Conservation (phyloP, 2,888 invertebrate genomes). For the Andrena dorsata region DNA sequence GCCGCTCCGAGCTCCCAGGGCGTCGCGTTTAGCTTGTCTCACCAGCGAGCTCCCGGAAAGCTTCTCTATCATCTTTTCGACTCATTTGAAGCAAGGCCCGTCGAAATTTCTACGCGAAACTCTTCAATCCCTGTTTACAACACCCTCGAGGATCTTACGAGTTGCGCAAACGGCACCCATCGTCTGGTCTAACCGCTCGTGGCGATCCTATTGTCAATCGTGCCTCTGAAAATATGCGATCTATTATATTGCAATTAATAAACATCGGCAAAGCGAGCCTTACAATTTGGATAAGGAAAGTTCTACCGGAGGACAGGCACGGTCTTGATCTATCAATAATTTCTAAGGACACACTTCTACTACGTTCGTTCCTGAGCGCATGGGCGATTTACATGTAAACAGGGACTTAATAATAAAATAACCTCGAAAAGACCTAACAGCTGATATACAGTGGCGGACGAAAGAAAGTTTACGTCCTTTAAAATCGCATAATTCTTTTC, state of each 20-base stretch:
- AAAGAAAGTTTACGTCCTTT: no score
- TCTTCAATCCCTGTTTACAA: conserved; percentile 35
- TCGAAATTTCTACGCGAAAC: background rate
- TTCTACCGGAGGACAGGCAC: background rate
- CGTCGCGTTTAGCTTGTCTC: conserved; percentile 4
- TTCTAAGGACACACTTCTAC: background rate
- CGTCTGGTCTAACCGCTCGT: background rate
- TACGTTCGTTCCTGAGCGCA: background rate
- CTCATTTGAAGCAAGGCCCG: conserved; percentile 11
- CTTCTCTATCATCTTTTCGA: conserved; percentile 16
- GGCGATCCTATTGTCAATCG: background rate
- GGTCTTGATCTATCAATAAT: background rate
- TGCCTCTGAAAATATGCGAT: background rate
- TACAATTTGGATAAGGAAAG: background rate
- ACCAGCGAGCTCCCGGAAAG: background rate
- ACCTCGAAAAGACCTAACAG: no score
- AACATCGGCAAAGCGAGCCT: background rate
- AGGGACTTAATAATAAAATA: no score
- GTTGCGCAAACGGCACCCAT: conserved; percentile 23
- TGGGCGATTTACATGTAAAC: no score
- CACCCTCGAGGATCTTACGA: background rate
- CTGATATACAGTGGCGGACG: no score
- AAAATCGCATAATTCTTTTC: no score
- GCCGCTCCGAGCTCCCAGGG: background rate
- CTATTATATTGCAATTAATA: background rate